phyloP scores from a whole-genome alignment of 2,888 invertebrate genomes.

The Cephus pulcher region DNA sequence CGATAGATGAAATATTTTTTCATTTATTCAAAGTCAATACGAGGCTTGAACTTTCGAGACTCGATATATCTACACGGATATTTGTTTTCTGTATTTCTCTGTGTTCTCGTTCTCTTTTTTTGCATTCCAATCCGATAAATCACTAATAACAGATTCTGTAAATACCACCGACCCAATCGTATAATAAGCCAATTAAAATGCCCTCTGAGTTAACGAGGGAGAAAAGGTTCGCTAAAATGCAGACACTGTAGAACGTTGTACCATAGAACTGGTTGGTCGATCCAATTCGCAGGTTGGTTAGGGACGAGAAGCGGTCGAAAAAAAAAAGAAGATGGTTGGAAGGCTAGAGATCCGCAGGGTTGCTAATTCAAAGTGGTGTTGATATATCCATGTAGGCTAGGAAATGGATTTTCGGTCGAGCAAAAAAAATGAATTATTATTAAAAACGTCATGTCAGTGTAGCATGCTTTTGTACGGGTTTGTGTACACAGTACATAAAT shows the following conservation, averaged over 20 bases:
- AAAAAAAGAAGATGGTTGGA: neutral
- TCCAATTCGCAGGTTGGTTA: neutral
- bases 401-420: conserved; percentile 19
- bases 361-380: neutral
- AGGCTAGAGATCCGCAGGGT: neutral
- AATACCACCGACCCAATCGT: neutral
- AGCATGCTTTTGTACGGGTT: neutral
- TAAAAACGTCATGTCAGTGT: neutral
- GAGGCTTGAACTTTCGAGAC: neutral
- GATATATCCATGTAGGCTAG: neutral
- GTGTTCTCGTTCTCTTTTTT: no score
- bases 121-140: no score
- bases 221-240: neutral
- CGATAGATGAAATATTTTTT: neutral
- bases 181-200: conserved; percentile 16
- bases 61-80: neutral
- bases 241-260: neutral
- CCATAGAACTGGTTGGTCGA: neutral
- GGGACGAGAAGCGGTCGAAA: neutral
- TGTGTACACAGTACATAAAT: neutral
- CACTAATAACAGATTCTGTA: neutral
- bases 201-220: conserved; percentile 8
- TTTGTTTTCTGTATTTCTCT: no score
- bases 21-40: neutral
- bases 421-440: neutral